Base-by-base conservation (phyloP, 2,888 invertebrate genomes). In the Papilio protenor region DNA sequence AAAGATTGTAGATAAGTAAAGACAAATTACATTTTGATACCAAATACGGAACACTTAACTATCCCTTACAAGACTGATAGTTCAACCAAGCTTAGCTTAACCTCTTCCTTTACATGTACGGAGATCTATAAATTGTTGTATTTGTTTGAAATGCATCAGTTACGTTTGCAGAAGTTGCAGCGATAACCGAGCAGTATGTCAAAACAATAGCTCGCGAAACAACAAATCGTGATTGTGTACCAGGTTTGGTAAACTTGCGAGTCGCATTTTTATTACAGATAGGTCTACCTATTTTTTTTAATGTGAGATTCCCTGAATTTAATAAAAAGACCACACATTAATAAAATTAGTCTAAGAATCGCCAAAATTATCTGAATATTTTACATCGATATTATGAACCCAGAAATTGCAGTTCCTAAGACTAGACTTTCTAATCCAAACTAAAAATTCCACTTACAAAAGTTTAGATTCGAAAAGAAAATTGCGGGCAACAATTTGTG, bases 211-310 rank as follows among this genome's bases (percentile, higher is more conserved):
- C 77, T 78, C 79, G 81, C 81, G 80, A 81, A 83, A 80, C 80
- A 81, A 82, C 83, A 81, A 83, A 81, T 85, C 85, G 85, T 89
- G 86, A 86, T 85, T 82, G 82, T 82, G 33, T 59, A 82, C 82
- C 83, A 86, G 86, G 87, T 87, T 87, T 64, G 40, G 27, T 61
- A 59, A 49, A 49, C 16, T 55, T 14, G 12, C 1, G 71, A 49
- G n/a, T 45, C 57, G 69, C 70, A 33, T n/a, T 27, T 64, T 2
- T 55, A 55, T 2, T 18, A 55, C 8, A 55, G n/a, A 55, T 55
- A 55, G 6, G 6, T 55, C 52, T 18, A 18, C 5, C 18, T n/a
- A 55, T 18, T 55, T 55, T 55, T 55, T 27, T 1, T 21, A 10
- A 55, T 55, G 6, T n/a, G 21, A 55, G 10, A 10, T 55, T 8